Base-by-base conservation (phyloP, 2,113 vertebrate species). In the Empidonax alnorum region DNA sequence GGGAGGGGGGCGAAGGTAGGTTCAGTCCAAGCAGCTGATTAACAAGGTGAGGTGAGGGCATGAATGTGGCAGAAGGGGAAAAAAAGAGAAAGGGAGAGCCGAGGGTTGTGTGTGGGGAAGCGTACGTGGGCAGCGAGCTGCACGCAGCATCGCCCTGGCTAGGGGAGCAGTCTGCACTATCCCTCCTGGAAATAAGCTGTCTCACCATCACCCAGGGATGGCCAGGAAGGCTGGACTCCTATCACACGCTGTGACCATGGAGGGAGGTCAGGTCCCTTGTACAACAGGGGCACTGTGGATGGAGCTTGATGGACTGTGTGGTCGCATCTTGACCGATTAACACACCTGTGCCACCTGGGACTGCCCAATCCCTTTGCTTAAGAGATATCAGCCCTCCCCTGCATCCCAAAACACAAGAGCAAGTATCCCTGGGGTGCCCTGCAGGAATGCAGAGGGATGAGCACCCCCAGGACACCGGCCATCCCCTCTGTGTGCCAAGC, bases 11-110 rank as follows among this genome's bases (percentile, higher is more conserved):
- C 33, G 0, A 66, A 47, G 76, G 24, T 50, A 84, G 19, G 10
- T 63, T 94, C 89, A 90, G 92, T 47, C 89, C 88, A 94, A 90
- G 41, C 89, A 78, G 89, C 68, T 87, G 89, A 67, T 90, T 61
- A 80, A 35, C 39, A 81, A 66, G 75, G 84, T 87, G 89, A 85
- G 47, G 47, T 23, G 55, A 92, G 87, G 80, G 81, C 93, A 95
- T 19, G 68, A 27, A 35, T 82, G 46, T 44, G 69, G 91, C 61
- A 89, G 89, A 71, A 52, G 25, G 53, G 35, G 7, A 9, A 23
- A 12, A 61, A 66, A 63, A 28, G 42, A 81, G 44, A 73, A 88
- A 71, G 35, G 17, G 84, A 67, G 28, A 92, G 35, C 10, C 3
- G 1, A 19, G 27, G 41, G 53, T 21, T 61, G 59, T 49, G 58